Evolutionary conservation across 2,888 invertebrate genomes (phyloP), one percentile per base, ranked within the genome.

Genomic region (Leucozona laternaria): DNA sequence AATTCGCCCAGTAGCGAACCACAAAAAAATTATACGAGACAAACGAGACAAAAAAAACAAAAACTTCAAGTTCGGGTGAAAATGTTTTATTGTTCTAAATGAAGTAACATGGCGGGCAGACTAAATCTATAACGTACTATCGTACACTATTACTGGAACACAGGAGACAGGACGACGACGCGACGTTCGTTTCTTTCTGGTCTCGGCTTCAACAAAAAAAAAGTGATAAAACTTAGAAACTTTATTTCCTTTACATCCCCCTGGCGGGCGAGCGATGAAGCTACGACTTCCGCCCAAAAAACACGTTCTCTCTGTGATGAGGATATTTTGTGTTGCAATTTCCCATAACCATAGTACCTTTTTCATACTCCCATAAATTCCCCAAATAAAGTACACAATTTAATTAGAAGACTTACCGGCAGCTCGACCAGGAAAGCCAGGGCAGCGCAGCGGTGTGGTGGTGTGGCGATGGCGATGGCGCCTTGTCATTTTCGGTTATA

Each of bases 31-130:
- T 66, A 62, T 48, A 53, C 45, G 50, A 62, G 62, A 77, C 77
- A 73, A n/a, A n/a, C n/a, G n/a, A n/a, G n/a, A 78, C 62, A 53
- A 25, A 53, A 25, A 53, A 13, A 66, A 64, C 43, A 68, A 31
- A n/a, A 48, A 13, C 73, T 43, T 58, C 17, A 40, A 68, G 68
- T 81, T 75, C 37, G 73, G 75, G 70, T 71, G 75, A 82, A 86
- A 86, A 86, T 86, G 75, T 86, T 86, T 82, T 81, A 86, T 79
- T 86, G 86, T 81, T 48, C 79, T 71, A 78, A 86, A 78, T 71
- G 86, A 81, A 86, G 81, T 81, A 75, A 86, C 81, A 75, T 86
- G 73, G 73, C 70, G 70, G 28, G 34, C 58, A 78, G 57, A 78
- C 77, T 80, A 77, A 60, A 60, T 75, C 22, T 34, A 58, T 58